Evolutionary conservation across 2,888 invertebrate species (phyloP).

Genomic region (Amphipyra tragopoginis): DNA sequence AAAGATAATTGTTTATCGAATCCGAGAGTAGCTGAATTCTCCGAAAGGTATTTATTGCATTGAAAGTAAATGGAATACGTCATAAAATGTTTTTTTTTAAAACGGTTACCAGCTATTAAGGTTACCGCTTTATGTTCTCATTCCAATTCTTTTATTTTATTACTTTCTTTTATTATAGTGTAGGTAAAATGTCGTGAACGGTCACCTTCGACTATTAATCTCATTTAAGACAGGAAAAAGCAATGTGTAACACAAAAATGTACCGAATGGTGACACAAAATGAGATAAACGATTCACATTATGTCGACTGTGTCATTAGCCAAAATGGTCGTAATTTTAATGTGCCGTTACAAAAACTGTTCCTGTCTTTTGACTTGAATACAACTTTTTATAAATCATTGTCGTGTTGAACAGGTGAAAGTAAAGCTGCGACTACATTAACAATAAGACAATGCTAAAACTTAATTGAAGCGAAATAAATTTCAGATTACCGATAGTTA

Average conservation of each 20-base stretch:
- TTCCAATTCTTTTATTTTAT: conserved; percentile 28
- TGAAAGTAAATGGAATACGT: conserved; percentile 22
- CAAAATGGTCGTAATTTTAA: conserved; percentile 62
- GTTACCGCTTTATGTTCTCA: conserved; percentile 20
- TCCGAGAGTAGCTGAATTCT: conserved; percentile 22
- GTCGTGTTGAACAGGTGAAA: conserved; percentile 53
- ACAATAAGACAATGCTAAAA: not conserved
- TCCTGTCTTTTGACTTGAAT: conserved; percentile 52
- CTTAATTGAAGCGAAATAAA: not conserved
- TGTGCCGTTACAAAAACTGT: conserved; percentile 68
- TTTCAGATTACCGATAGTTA: not conserved
- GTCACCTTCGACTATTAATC: conserved; percentile 41
- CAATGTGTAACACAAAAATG: conserved; percentile 49
- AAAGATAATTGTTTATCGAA: conserved; percentile 23
- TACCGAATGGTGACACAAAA: conserved; percentile 55
- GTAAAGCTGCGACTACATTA: conserved; percentile 38
- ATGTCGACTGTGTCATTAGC: conserved; percentile 63
- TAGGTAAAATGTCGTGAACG: conserved; percentile 25
- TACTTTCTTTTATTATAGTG: conserved; percentile 22
- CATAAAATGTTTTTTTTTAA: conserved; percentile 18
- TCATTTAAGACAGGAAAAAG: conserved; percentile 49
- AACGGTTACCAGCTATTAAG: conserved; percentile 28
- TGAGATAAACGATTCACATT: conserved; percentile 53
- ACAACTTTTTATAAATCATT: conserved; percentile 47
- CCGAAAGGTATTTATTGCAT: conserved; percentile 27